Percentiles rank a stretch among this genome's conserved stretches.
Conservation (phyloP, 2,888 invertebrate species). For the Tachina lurida region DNA sequence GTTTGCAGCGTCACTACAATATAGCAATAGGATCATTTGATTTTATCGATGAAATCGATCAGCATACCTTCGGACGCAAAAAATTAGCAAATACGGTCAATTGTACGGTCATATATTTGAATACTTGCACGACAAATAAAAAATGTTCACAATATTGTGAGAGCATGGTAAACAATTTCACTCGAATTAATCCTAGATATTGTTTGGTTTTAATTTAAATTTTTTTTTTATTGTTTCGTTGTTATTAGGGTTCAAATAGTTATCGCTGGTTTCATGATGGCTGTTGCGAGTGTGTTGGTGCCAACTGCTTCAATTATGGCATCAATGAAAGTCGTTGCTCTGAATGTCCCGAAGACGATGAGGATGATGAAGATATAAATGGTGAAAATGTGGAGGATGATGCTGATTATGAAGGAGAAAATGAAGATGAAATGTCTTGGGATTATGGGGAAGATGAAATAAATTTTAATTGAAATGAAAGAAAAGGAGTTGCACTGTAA, state of each 20-base stretch:
- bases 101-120: slow-evolving; percentile 81
- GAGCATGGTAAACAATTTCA: slow-evolving; percentile 76
- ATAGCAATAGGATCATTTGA: slow-evolving; percentile 61
- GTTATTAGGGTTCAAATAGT: slow-evolving; percentile 78
- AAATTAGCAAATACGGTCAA: slow-evolving; percentile 72
- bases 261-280: slow-evolving; percentile 97
- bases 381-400: slow-evolving; percentile 79
- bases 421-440: slow-evolving; percentile 80
- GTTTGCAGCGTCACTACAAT: slow-evolving; percentile 72
- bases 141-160: slow-evolving; percentile 80
- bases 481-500: neutral
- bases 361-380: slow-evolving; percentile 81
- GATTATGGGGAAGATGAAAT: slow-evolving; percentile 85
- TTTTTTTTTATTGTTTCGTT: slow-evolving; percentile 1
- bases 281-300: slow-evolving; percentile 95
- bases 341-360: slow-evolving; percentile 84
- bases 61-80: slow-evolving; percentile 61
- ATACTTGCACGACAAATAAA: slow-evolving; percentile 77
- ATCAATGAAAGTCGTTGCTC: slow-evolving; percentile 91
- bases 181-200: neutral
- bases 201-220: neutral
- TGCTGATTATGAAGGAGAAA: slow-evolving; percentile 71
- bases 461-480: neutral
- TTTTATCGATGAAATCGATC: slow-evolving; percentile 71
- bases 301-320: slow-evolving; percentile 93